Percentiles rank a stretch among this genome's conserved stretches.
These are phyloP conservation scores for Theretra japonica DNA, from an alignment of 2,888 invertebrate species.

Conservation along the genomic window DNA sequence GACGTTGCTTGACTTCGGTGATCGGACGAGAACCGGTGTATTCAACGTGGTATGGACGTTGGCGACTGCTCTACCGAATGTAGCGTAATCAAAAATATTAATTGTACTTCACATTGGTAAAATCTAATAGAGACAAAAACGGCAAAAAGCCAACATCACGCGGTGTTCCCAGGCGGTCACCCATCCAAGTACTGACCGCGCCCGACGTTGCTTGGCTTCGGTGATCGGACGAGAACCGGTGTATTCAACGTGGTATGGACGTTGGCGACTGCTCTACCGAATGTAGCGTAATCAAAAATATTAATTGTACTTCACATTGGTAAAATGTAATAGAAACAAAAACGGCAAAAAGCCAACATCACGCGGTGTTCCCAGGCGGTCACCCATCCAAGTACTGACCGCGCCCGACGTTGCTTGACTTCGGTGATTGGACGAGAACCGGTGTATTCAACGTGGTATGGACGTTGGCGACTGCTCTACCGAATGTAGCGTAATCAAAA, in stretches of 20 bases:
- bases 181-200: constrained; percentile 77
- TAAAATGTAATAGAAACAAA: too few species aligned
- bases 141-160: constrained; percentile 51
- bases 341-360: constrained; percentile 45
- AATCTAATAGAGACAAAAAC: too few species aligned
- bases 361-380: constrained; percentile 74
- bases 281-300: too few species aligned
- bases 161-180: constrained; percentile 75
- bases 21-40: constrained; percentile 78
- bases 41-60: constrained; percentile 72
- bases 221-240: constrained; percentile 78
- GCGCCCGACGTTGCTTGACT: constrained; percentile 76
- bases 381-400: constrained; percentile 78
- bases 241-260: constrained; percentile 63
- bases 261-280: too few species aligned
- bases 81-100: too few species aligned
- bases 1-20: constrained; percentile 78
- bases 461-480: constrained; percentile 48
- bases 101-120: too few species aligned
- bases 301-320: too few species aligned
- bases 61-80: too few species aligned
- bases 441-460: constrained; percentile 67
- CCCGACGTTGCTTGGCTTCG: constrained; percentile 77
- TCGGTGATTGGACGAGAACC: constrained; percentile 78
- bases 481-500: too few species aligned